Conservation (phyloP, 2,797 vertebrate genomes). For the Botia almorhae region DNA sequence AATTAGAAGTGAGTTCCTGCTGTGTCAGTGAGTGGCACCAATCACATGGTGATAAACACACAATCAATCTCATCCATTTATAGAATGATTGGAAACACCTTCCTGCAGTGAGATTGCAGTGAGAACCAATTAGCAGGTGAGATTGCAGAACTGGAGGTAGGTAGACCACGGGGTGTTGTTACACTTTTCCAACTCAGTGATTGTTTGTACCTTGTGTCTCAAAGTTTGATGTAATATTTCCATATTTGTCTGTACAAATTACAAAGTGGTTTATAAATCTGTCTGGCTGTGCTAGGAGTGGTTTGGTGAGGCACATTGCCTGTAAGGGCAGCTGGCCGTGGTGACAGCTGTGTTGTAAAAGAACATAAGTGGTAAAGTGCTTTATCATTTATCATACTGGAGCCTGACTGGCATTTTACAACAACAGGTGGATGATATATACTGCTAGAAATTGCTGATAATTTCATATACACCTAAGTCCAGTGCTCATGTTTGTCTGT, state of each 20-base stretch:
- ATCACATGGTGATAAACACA: not conserved
- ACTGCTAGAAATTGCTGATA: too few species aligned
- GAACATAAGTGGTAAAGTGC: too few species aligned
- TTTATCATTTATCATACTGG: not conserved
- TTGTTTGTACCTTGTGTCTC: not conserved
- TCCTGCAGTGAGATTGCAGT: conserved; percentile 14
- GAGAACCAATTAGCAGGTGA: conserved; percentile 10
- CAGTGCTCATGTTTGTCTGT: too few species aligned
- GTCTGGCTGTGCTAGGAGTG: not conserved
- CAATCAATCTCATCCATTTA: conserved; percentile 16
- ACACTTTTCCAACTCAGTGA: not conserved
- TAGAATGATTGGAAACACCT: not conserved
- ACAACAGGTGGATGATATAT: not conserved
- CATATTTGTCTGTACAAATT: not conserved
- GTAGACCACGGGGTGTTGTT: not conserved
- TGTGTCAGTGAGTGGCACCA: not conserved
- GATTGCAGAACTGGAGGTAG: not conserved
- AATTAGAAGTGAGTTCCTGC: conserved; percentile 1
- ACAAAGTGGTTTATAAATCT: not conserved
- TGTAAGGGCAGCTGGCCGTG: not conserved
- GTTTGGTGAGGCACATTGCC: not conserved
- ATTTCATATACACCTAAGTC: not conserved
- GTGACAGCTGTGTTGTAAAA: too few species aligned
- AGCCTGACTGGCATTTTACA: not conserved
- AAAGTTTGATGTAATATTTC: not conserved